Evolutionary conservation across 1,140 invertebrate species (phyloP).

Genomic region (Araneus ventricosus): DNA sequence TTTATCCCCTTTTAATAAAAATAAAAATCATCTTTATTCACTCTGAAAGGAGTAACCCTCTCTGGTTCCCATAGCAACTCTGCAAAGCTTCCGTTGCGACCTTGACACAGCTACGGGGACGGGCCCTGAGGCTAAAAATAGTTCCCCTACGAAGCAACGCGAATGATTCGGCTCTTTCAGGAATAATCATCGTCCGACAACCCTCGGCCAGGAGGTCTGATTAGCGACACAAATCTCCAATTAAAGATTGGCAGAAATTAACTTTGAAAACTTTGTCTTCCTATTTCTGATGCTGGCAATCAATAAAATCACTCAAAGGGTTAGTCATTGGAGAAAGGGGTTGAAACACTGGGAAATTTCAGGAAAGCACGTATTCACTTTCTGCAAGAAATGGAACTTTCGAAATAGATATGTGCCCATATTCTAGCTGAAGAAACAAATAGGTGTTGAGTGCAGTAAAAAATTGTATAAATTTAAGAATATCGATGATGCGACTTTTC

Average conservation of each 20-base stretch:
- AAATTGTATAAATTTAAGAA: too few relatives aligned
- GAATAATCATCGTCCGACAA: neutral
- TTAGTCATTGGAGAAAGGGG: neutral
- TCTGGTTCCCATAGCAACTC: slow-evolving; percentile 55
- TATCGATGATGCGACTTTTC: too few relatives aligned
- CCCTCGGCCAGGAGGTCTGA: neutral
- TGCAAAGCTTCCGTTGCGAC: neutral
- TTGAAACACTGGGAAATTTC: neutral
- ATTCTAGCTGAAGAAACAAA: too few relatives aligned
- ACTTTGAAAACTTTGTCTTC: slow-evolving; percentile 1
- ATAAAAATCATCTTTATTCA: slow-evolving; percentile 35
- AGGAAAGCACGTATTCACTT: neutral
- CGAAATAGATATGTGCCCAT: neutral
- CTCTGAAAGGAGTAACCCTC: neutral
- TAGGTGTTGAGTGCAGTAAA: too few relatives aligned
- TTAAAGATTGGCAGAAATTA: slow-evolving; percentile 20
- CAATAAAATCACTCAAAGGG: neutral
- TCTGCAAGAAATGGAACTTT: neutral
- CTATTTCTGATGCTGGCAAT: neutral
- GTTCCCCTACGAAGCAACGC: slow-evolving; percentile 12
- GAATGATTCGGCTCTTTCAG: neutral
- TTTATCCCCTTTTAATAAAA: neutral
- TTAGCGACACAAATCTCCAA: slow-evolving; percentile 36
- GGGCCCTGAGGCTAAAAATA: slow-evolving; percentile 53
- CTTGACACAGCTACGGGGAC: slow-evolving; percentile 8